Conservation (phyloP, 2,888 invertebrate genomes). For the Calliscelio sp. region DNA sequence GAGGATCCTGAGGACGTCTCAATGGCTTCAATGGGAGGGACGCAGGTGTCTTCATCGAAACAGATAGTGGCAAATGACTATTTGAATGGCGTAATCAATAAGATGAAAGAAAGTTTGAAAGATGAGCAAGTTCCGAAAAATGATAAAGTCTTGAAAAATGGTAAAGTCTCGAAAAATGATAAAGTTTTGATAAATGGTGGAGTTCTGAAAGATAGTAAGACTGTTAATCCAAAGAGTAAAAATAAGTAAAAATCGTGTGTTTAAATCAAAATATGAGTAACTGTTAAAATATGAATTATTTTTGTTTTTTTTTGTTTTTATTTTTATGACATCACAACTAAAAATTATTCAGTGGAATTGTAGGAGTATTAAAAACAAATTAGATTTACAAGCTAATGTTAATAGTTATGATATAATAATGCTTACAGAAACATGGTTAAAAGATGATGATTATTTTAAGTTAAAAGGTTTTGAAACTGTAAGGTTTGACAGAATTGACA, state of each 20-base stretch:
- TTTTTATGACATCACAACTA: no score
- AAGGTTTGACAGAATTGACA: conserved; percentile 19
- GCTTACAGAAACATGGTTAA: conserved; percentile 27
- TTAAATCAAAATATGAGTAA: no score
- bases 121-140: no score
- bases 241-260: no score
- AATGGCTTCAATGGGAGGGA: no score
- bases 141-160: no score
- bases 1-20: no score
- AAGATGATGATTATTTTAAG: conserved; percentile 3
- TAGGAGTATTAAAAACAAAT: conserved; percentile 7
- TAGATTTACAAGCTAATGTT: background rate
- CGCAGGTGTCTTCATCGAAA: no score
- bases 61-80: background rate
- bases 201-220: no score
- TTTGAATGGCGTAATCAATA: background rate
- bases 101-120: background rate
- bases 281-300: background rate
- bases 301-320: background rate
- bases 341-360: conserved; percentile 18
- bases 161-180: no score
- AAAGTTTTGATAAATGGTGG: no score
- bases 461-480: background rate
- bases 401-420: conserved; percentile 18
- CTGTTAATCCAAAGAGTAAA: no score